phyloP scores from a whole-genome alignment of 2,888 invertebrate genomes.

The Endomychus coccineus region DNA sequence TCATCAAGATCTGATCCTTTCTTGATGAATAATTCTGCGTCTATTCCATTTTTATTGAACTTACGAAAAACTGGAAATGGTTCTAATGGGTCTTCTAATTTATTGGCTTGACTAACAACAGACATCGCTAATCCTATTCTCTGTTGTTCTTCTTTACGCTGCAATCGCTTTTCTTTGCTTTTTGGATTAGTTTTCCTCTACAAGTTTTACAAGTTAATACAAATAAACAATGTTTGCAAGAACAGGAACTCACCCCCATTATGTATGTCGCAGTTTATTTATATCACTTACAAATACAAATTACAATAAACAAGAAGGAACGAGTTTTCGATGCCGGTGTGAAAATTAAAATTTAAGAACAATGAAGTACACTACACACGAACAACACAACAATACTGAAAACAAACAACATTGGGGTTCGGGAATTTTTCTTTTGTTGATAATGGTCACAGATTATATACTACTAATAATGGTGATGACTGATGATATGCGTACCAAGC shows the following conservation, averaged over 20 bases:
- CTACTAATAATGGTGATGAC: no score
- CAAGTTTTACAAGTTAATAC: background rate
- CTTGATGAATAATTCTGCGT: slow-evolving; percentile 54
- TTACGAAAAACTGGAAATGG: slow-evolving; percentile 55
- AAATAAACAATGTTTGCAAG: background rate
- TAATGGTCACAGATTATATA: no score
- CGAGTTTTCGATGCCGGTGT: no score
- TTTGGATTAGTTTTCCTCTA: slow-evolving; percentile 48
- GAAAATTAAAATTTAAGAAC: no score
- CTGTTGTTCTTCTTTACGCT: slow-evolving; percentile 54
- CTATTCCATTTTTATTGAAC: slow-evolving; percentile 54
- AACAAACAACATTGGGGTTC: no score
- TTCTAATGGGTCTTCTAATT: slow-evolving; percentile 50
- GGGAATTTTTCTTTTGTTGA: no score
- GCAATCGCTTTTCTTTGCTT: slow-evolving; percentile 55
- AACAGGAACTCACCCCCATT: slow-evolving; percentile 13
- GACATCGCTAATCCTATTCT: slow-evolving; percentile 54
- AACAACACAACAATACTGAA: no score
- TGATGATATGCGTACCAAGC: no score
- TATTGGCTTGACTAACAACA: slow-evolving; percentile 55
- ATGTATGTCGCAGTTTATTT: no score
- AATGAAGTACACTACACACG: no score
- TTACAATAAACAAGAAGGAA: no score
- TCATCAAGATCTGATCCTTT: slow-evolving; percentile 52
- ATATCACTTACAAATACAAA: no score